Evolutionary conservation across 2,797 vertebrate species (phyloP), one percentile per base, ranked within the genome.

Genomic region (Sebastes taczanowskii): DNA sequence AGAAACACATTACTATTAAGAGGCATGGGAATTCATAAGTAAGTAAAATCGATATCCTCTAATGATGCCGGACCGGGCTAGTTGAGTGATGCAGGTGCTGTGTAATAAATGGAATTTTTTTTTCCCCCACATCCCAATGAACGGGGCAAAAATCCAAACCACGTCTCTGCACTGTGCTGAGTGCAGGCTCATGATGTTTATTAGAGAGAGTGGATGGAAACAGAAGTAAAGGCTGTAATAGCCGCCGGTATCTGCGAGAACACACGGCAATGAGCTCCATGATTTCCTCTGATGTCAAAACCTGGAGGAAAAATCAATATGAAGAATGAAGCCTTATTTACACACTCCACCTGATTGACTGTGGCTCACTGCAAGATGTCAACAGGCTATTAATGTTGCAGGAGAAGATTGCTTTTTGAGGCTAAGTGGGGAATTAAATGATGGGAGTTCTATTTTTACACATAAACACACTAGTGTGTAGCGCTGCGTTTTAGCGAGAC

Each of bases 211-310:
- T 63, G 35, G 63, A 77, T 58, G 52, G 59, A 76, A 87, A 85
- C 30, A 46, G 46, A 84, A 83, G 70, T 71, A 61, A 84, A 82
- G 67, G 69, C 75, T 66, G 65, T 56, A 83, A 86, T 76, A 85
- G 79, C 82, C 56, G n/a, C 20, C 8, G 64, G 83, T 79, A 75
- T 86, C 73, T 75, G 71, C 38, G 27, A 63, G 66, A 87, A 86
- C 76, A 86, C 83, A 71, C 72, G 27, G 65, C 82, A 78, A 77
- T 69, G 78, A 88, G 86, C 79, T 65, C 79, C 79, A 86, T 84
- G 83, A 92, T 91, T 92, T 92, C 88, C 89, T 92, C 82, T 77
- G 71, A 91, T 91, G 91, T 92, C 87, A 90, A 89, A 90, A 84
- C 81, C 63, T 59, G 77, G 22, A 77, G 88, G 56, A 77, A 71